Evolutionary conservation across 2,113 vertebrate species (phyloP), one percentile per base, ranked within the genome.

Genomic region (Ceyx cyanopectus): DNA sequence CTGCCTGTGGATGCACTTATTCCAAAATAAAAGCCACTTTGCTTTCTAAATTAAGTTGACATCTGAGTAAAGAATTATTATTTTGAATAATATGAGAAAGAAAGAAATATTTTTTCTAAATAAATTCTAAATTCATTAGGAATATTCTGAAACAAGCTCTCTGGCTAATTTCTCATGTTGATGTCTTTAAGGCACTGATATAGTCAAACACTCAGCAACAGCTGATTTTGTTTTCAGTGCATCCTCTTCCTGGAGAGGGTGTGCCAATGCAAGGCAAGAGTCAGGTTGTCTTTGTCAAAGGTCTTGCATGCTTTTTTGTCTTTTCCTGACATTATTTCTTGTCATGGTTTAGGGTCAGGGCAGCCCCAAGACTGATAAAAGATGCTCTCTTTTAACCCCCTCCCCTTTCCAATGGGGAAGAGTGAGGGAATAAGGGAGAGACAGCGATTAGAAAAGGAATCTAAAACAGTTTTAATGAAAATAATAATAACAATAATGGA

Each of bases 1-100:
- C 46, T 82, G 60, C 43, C 79, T 78, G 43, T 89, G 87, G 81
- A 94, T 73, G 87, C 51, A 34, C 48, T 93, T 89, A 69, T 22
- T 94, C 75, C 92, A 95, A 74, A 96, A 87, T 80, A 92, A 94
- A 90, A 89, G 75, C 60, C 81, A 46, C 57, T 77, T 89, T 19
- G 23, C 46, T 91, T 69, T 89, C 70, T 82, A 69, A 92, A 66
- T 78, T 58, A 67, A 79, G 51, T 45, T 56, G 18, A 61, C 10
- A 43, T 78, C 22, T 2, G 58, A 57, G 30, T 87, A 37, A 8
- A 15, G 29, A 77, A 32, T 27, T 14, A 22, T 86, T 85, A 30
- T 74, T 92, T 63, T 87, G 86, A 73, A 24, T 73, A 70, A 69
- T 45, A 30, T 41, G 43, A 65, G 70, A 84, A 84, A 84, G 21